A percentile compares a stretch with the other conserved stretches of the same genome.
These are phyloP conservation scores for Caenorhabditis zanzibari DNA, from an alignment of 2,888 invertebrate genomes.

Conservation along the genomic window DNA sequence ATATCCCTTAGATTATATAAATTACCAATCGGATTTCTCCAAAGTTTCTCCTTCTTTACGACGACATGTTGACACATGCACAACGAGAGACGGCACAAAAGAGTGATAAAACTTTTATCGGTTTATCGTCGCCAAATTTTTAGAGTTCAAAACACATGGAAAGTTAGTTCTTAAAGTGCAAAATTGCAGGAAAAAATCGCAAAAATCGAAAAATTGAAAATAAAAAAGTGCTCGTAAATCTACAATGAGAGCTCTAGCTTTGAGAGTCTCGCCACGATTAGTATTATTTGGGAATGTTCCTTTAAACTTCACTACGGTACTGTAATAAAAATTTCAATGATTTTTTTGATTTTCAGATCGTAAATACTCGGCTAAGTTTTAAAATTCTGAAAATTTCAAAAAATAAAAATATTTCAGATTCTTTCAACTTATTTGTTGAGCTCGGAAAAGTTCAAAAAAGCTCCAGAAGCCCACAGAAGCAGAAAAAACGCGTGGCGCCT, in stretches of 20 bases:
- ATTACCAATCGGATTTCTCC: slow-evolving; percentile 22
- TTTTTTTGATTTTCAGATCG: background rate
- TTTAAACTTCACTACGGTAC: background rate
- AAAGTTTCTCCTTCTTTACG: slow-evolving; percentile 22
- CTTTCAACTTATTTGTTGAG: no score
- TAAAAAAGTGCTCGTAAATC: slow-evolving; percentile 16
- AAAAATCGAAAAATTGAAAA: background rate
- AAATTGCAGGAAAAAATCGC: background rate
- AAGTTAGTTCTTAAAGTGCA: background rate
- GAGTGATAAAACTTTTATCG: slow-evolving; percentile 62
- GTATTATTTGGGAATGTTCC: background rate
- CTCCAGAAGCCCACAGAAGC: background rate
- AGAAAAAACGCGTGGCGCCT: slow-evolving; percentile 37
- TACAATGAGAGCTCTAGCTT: slow-evolving; percentile 8
- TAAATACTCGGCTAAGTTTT: no score
- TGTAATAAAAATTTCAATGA: background rate
- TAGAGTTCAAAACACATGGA: slow-evolving; percentile 22
- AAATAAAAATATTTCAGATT: no score
- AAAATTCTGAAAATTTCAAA: no score
- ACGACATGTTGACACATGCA: slow-evolving; percentile 47
- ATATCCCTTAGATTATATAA: slow-evolving; percentile 11
- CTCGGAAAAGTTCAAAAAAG: no score
- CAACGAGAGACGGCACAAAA: slow-evolving; percentile 32
- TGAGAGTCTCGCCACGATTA: background rate
- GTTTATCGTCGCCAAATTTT: slow-evolving; percentile 40